A percentile compares a stretch with the other conserved stretches of the same genome.
These are phyloP conservation scores for Lacerta agilis DNA, from an alignment of 2,797 vertebrate genomes.

Conservation along the genomic window DNA sequence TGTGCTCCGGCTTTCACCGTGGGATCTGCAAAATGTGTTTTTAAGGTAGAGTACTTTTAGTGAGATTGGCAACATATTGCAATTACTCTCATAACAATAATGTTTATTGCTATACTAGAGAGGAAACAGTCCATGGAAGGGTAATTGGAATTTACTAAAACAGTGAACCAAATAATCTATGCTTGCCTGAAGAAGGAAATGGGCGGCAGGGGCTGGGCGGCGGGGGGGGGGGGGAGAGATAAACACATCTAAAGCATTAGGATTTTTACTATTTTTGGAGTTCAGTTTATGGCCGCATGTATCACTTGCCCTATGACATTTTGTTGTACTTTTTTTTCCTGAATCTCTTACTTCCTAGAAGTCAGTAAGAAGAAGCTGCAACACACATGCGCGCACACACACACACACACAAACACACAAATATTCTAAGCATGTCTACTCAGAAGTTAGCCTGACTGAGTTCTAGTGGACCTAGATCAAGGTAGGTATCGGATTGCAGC, in stretches of 20 bases:
- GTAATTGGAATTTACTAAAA: constrained; percentile 8
- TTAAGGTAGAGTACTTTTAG: background rate
- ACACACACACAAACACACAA: too few species aligned
- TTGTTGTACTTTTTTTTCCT: background rate
- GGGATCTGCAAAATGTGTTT: background rate
- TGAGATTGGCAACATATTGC: background rate
- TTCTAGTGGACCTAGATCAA: background rate
- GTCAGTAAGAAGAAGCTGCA: background rate
- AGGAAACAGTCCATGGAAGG: background rate
- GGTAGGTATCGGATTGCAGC: background rate
- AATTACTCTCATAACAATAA: constrained; percentile 29
- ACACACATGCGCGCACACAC: background rate
- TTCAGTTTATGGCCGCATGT: background rate
- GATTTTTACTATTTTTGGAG: background rate
- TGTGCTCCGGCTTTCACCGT: background rate
- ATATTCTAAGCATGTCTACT: too few species aligned
- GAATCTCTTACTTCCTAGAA: background rate
- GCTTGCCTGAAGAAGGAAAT: background rate
- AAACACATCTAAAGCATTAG: background rate
- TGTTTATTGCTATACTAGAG: background rate
- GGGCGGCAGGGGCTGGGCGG: background rate
- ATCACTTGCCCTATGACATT: background rate
- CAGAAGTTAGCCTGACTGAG: background rate
- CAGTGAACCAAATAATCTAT: constrained; percentile 21
- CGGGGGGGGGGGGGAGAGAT: background rate